Evolutionary conservation across 2,113 vertebrate genomes (phyloP).

Genomic region (Bos indicus): DNA sequence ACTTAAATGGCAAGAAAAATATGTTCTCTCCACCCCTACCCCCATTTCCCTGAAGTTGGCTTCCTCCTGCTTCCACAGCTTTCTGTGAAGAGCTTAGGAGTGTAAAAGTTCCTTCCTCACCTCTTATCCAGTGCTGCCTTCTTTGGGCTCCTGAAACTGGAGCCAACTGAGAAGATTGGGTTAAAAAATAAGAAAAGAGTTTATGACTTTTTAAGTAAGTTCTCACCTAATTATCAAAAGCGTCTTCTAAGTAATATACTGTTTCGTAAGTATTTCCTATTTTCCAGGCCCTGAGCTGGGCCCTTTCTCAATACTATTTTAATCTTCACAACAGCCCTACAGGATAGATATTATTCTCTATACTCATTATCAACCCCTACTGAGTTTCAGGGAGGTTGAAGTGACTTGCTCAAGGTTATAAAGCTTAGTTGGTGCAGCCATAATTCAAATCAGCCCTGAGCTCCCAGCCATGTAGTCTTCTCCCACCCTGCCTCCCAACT

Average conservation of each 20-base stretch:
- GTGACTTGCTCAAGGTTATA: background rate
- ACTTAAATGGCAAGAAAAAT: constrained; percentile 37
- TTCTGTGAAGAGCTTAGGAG: background rate
- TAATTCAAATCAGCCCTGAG: background rate
- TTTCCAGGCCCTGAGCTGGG: background rate
- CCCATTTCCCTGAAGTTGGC: background rate
- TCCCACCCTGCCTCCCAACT: background rate
- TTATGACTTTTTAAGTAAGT: background rate
- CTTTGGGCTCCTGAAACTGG: background rate
- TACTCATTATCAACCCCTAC: background rate
- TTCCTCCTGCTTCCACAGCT: background rate
- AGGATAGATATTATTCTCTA: background rate
- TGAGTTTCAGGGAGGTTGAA: background rate
- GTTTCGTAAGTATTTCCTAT: background rate
- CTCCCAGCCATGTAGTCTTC: background rate
- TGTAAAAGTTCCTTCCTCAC: background rate
- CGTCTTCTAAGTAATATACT: background rate
- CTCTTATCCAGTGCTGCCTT: background rate
- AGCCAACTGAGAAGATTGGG: background rate
- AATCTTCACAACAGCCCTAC: background rate
- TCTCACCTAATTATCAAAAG: background rate
- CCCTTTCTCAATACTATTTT: background rate
- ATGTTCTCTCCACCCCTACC: background rate
- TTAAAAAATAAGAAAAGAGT: background rate
- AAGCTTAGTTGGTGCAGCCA: background rate